Evolutionary conservation across 2,888 invertebrate genomes (phyloP), one percentile per base, ranked within the genome.

Genomic region (Thelaira solivaga): DNA sequence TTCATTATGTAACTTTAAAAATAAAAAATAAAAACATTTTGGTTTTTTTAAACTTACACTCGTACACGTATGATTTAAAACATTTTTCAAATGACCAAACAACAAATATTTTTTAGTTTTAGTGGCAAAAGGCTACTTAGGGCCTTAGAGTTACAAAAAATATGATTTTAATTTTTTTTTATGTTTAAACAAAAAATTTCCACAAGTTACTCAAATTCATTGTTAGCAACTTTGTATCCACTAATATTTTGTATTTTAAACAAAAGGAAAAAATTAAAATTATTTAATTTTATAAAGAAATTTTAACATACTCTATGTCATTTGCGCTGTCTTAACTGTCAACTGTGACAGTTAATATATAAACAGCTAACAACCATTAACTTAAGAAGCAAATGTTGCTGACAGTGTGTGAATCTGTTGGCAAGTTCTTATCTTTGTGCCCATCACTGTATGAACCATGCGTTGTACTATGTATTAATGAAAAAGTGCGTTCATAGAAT

Each of bases 401-500:
- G 61, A 61, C 43, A 53, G 51, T 43, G 53, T 53, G 51, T 20
- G 59, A 59, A 41, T 59, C 13, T 49, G 8, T 18, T 29, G 7
- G 10, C 18, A 41, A 49, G n/a, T 39, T n/a, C 22, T 41, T 45
- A 72, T 71, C 55, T 49, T 59, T 59, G 16, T 49, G 57, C 51
- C 57, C 73, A 57, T 64, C 68, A 55, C 39, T 62, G 72, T 77
- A 47, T n/a, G n/a, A n/a, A n/a, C n/a, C n/a, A n/a, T n/a, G n/a
- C n/a, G n/a, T n/a, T n/a, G n/a, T n/a, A n/a, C n/a, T n/a, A n/a
- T 39, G 31, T 57, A 26, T 43, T 11, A 39, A 29, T 49, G 18
- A 55, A 77, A 67, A 29, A 31, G 36, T 41, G 41, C 16, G 51
- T 31, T 55, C 31, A 29, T 49, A 55, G 72, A 73, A 67, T 62